Conservation (phyloP, 2,888 invertebrate genomes). For the Polyploca ridens region DNA sequence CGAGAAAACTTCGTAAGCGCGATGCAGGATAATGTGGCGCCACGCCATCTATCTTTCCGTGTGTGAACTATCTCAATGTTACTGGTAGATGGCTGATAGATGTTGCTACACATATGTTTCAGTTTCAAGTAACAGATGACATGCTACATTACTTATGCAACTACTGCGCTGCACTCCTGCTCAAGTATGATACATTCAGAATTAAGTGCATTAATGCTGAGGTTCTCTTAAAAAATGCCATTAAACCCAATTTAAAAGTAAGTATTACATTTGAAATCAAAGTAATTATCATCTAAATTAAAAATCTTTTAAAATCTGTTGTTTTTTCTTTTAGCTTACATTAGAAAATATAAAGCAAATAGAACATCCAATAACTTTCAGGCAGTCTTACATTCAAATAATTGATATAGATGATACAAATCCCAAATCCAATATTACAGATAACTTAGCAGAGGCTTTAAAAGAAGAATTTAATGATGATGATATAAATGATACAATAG, state of each 20-base stretch:
- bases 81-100: too few species aligned
- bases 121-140: background rate
- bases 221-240: background rate
- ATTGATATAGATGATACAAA: background rate
- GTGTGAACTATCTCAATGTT: too few species aligned
- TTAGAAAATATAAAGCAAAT: background rate
- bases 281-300: background rate
- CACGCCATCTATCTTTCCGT: too few species aligned
- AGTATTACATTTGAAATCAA: background rate
- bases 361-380: background rate
- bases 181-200: background rate
- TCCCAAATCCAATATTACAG: background rate
- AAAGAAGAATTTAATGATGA: background rate
- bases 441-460: background rate
- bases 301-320: too few species aligned
- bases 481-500: background rate
- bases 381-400: background rate
- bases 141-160: slow-evolving; percentile 1
- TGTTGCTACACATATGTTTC: background rate
- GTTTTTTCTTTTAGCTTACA: background rate
- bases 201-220: background rate
- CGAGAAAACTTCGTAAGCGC: too few species aligned
- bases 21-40: too few species aligned
- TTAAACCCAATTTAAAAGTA: background rate
- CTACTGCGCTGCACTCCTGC: background rate